Evolutionary conservation across 2,113 vertebrate species (phyloP), one percentile per base, ranked within the genome.

Genomic region (Lontra canadensis): DNA sequence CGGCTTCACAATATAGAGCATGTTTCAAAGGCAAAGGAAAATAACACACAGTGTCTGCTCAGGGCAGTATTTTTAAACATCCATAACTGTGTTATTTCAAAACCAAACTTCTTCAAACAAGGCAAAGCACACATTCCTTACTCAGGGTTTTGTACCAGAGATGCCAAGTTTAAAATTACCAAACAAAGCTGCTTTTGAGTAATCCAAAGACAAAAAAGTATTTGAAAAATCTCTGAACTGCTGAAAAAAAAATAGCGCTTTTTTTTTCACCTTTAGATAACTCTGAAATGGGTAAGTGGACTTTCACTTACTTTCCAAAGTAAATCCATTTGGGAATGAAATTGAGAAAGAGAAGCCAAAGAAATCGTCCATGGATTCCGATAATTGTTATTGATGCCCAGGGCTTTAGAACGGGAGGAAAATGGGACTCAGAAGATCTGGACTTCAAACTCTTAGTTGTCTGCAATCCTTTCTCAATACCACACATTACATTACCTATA

Each of bases 181-280:
- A 97, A 97, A 98, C 97, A 97, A 98, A 98, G 96, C 93, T 83
- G 95, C 97, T 97, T 98, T 97, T 98, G 88, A 98, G 88, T 89
- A 97, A 89, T 95, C 63, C 14, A 2, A 96, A 95, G 85, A 97
- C 88, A 88, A 97, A 95, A 96, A 97, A 80, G 91, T 89, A 97
- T 96, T 97, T 97, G 94, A 98, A 97, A 97, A 97, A 63, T 95
- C 78, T 97, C 95, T 93, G 84, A 94, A 74, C 86, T 93, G 71
- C 59, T 95, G 81, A 67, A 67, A 90, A 67, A 90, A 82, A 96
- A 97, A 82, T 44, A 76, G 57, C 21, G 18, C 67, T 82, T 73
- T 82, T 96, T 95, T 95, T 96, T 96, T 67, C 59, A 95, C 93
- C 93, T 97, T 96, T 42, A 93, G 96, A 96, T 98, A 96, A 97